Conservation (phyloP, 2,888 invertebrate genomes). For the Rhimphoctona megacephalus region DNA sequence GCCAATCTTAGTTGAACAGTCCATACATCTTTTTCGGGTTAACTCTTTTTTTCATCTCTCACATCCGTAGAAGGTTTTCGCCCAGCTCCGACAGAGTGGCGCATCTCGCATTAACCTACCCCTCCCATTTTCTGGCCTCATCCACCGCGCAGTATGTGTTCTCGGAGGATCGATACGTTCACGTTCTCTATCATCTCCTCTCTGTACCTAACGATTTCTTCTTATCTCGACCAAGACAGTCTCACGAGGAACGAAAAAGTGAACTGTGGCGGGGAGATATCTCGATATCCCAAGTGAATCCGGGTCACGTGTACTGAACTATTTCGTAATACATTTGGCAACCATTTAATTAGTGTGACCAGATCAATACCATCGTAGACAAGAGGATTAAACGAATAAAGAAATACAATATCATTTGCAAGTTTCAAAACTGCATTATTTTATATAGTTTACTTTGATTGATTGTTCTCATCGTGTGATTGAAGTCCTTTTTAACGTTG, state of each 20-base stretch:
- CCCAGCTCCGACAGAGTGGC: slow-evolving; percentile 43
- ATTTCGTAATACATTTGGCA: slow-evolving; percentile 14
- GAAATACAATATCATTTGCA: background rate
- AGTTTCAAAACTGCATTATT: background rate
- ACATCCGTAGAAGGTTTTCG: slow-evolving; percentile 49
- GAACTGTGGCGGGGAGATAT: slow-evolving; percentile 7
- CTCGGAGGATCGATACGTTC: slow-evolving; percentile 60
- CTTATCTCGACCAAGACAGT: slow-evolving; percentile 57
- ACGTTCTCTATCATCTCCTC: slow-evolving; percentile 56
- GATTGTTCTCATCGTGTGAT: background rate
- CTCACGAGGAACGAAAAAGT: slow-evolving; percentile 26
- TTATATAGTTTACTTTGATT: background rate
- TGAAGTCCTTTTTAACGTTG: background rate
- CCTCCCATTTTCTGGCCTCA: background rate
- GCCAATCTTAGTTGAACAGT: background rate
- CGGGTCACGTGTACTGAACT: slow-evolving; percentile 42
- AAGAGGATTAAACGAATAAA: background rate
- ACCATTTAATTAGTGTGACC: background rate
- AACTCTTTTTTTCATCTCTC: slow-evolving; percentile 13
- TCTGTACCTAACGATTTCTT: slow-evolving; percentile 59
- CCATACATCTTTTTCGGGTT: slow-evolving; percentile 3
- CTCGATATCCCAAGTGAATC: slow-evolving; percentile 43
- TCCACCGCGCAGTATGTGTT: slow-evolving; percentile 22
- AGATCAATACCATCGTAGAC: background rate
- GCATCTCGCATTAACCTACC: slow-evolving; percentile 31